A percentile compares a stretch with the other conserved stretches of the same genome.
phyloP scores from a whole-genome alignment of 2,888 invertebrate genomes.

The Drosophila greeni region DNA sequence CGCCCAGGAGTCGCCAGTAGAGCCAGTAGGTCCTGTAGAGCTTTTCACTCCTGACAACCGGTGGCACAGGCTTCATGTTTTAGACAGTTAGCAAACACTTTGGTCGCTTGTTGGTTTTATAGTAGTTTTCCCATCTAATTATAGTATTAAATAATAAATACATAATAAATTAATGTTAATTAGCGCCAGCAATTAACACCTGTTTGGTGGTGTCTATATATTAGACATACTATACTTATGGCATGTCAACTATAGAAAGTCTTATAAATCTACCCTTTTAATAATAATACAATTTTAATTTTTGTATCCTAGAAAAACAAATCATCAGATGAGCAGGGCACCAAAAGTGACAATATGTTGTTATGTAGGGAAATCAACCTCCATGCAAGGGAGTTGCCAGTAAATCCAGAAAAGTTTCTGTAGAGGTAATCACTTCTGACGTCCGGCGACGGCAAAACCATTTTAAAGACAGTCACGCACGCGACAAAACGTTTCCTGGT shows the following conservation, averaged over 20 bases:
- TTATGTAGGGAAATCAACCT: not conserved
- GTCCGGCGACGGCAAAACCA: not conserved
- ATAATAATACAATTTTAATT: too few species aligned
- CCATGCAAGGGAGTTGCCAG: not conserved
- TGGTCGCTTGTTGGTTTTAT: conserved; percentile 2
- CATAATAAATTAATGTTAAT: conserved; percentile 24
- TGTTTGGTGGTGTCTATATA: not conserved
- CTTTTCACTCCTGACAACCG: conserved; percentile 12
- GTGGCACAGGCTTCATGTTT: conserved; percentile 11
- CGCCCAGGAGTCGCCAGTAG: too few species aligned
- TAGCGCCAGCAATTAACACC: conserved; percentile 10
- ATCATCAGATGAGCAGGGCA: too few species aligned
- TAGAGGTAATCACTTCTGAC: not conserved
- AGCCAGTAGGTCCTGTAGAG: too few species aligned
- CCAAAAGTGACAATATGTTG: too few species aligned
- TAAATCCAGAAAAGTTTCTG: not conserved
- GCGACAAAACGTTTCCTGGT: not conserved
- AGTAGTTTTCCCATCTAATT: not conserved
- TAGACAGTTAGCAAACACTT: not conserved
- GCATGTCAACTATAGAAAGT: not conserved
- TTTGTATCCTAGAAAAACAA: too few species aligned
- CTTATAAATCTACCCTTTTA: not conserved
- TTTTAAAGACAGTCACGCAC: not conserved
- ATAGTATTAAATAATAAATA: conserved; percentile 19
- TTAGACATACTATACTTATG: not conserved